A percentile compares a stretch with the other conserved stretches of the same genome.
phyloP scores from a whole-genome alignment of 2,797 vertebrate genomes.

The Platalea minor region DNA sequence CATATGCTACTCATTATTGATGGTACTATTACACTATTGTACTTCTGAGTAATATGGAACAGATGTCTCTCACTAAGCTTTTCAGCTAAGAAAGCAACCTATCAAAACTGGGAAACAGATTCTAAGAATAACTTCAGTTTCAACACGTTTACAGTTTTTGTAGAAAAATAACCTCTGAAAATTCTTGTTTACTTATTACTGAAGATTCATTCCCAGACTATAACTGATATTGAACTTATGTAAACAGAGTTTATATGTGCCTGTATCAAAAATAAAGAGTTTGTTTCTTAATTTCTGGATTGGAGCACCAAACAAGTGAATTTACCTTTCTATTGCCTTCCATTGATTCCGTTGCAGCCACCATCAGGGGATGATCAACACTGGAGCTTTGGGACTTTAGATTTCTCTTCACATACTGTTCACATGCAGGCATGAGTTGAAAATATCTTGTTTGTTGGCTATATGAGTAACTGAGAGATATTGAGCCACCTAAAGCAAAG shows the following conservation, averaged over 20 bases:
- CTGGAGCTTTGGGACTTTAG: neutral
- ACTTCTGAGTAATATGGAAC: neutral
- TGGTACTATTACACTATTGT: neutral
- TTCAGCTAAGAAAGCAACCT: neutral
- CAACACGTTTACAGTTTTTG: neutral
- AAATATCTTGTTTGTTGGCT: neutral
- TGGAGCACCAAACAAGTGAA: neutral
- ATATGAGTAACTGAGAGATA: neutral
- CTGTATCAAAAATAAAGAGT: neutral
- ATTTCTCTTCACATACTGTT: neutral
- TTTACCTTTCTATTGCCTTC: neutral
- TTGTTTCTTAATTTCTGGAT: neutral
- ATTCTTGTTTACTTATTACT: neutral
- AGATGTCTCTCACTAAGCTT: neutral
- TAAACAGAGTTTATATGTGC: neutral
- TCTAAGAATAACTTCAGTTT: neutral
- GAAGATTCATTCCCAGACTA: neutral
- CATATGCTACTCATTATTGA: neutral
- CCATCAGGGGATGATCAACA: neutral
- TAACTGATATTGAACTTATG: neutral
- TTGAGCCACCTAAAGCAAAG: neutral
- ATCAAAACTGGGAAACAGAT: neutral
- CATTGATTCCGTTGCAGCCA: neutral
- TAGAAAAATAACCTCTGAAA: neutral
- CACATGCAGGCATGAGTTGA: neutral